These are phyloP conservation scores for Leptestheria dahalacensis DNA, from an alignment of 1,140 invertebrate genomes.

Conservation along the genomic window DNA sequence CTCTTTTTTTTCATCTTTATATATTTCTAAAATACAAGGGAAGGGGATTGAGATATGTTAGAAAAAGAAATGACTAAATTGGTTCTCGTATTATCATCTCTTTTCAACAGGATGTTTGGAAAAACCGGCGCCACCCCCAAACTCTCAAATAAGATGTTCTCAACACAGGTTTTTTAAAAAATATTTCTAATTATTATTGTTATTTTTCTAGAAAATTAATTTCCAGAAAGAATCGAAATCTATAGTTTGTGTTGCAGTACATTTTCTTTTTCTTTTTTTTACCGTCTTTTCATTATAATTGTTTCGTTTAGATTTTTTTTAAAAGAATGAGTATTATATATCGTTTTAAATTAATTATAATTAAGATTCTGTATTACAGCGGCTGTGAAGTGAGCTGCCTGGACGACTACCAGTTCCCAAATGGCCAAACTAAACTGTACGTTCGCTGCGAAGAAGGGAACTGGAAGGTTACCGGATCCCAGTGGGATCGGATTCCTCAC, in stretches of 20 bases:
- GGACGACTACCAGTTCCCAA: slow-evolving; percentile 39
- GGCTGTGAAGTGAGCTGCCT: slow-evolving; percentile 40
- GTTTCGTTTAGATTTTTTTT: background rate
- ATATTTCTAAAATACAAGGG: too few species aligned
- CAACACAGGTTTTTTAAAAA: background rate
- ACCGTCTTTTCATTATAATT: too few species aligned
- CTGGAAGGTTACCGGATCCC: slow-evolving; percentile 37
- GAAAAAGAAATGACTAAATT: too few species aligned
- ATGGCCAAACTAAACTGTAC: slow-evolving; percentile 34
- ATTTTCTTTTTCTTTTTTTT: too few species aligned
- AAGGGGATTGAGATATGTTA: too few species aligned
- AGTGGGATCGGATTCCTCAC: slow-evolving; percentile 34
- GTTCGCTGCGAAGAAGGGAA: slow-evolving; percentile 36
- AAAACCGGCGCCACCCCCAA: background rate
- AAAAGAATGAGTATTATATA: background rate
- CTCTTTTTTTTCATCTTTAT: too few species aligned
- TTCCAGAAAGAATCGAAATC: too few species aligned
- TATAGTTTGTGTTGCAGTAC: too few species aligned
- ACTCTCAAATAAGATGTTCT: background rate
- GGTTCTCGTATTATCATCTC: background rate
- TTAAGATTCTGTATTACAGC: background rate
- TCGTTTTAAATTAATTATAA: background rate
- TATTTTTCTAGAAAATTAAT: too few species aligned
- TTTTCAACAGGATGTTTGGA: background rate
- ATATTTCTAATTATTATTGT: background rate